phyloP scores from a whole-genome alignment of 2,113 vertebrate species.

The Sinocyclocheilus rhinocerous region DNA sequence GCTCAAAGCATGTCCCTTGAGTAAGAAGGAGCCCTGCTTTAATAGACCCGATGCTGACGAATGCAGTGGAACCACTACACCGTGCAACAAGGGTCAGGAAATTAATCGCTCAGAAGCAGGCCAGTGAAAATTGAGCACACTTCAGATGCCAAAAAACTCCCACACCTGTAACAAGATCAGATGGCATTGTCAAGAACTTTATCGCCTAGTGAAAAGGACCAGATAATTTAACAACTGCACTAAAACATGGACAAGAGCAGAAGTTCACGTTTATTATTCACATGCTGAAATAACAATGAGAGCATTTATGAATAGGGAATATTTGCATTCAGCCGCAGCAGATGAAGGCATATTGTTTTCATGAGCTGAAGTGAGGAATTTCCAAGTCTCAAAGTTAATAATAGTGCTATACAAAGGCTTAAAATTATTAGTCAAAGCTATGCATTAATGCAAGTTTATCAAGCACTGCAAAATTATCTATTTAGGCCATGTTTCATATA shows the following conservation, averaged over 20 bases:
- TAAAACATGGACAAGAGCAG: slow-evolving; percentile 1
- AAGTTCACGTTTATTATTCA: slow-evolving; percentile 22
- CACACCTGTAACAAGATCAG: slow-evolving; percentile 28
- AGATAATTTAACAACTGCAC: slow-evolving; percentile 36
- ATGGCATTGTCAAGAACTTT: slow-evolving; percentile 40
- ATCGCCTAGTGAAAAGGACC: slow-evolving; percentile 27
- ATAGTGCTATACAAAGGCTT: neutral
- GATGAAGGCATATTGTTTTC: neutral
- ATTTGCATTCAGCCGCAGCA: slow-evolving; percentile 4
- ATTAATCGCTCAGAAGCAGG: slow-evolving; percentile 37
- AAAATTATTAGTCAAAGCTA: neutral
- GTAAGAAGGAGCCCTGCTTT: slow-evolving; percentile 20
- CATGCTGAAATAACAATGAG: slow-evolving; percentile 29
- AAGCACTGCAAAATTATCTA: neutral
- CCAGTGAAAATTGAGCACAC: slow-evolving; percentile 6
- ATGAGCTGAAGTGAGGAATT: neutral
- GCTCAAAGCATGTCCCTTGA: slow-evolving; percentile 20
- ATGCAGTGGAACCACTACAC: slow-evolving; percentile 17
- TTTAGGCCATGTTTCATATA: neutral
- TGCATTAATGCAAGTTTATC: neutral
- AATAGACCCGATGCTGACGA: slow-evolving; percentile 24
- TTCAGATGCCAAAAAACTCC: slow-evolving; percentile 11
- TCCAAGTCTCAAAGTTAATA: neutral
- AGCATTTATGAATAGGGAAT: neutral
- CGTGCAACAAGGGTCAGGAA: slow-evolving; percentile 1